A percentile compares a stretch with the other conserved stretches of the same genome.
Conservation (phyloP, 2,797 vertebrate genomes). For the Trachurus trachurus region DNA sequence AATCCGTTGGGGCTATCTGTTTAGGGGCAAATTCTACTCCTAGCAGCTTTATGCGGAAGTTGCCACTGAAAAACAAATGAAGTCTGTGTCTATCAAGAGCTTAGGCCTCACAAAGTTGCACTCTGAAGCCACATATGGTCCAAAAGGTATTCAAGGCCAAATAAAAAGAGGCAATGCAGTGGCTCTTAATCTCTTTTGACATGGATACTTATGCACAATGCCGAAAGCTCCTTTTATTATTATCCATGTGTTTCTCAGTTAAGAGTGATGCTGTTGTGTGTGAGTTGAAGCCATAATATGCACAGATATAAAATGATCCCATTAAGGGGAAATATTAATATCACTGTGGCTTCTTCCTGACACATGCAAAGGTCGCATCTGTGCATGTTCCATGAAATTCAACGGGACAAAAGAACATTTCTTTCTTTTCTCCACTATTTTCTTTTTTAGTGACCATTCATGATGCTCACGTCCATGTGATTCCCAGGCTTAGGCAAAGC, state of each 20-base stretch:
- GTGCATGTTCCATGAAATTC: constrained; percentile 26
- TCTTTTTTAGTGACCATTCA: constrained; percentile 39
- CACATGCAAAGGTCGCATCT: constrained; percentile 34
- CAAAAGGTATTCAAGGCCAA: constrained; percentile 58
- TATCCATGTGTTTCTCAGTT: constrained; percentile 7
- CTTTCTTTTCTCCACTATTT: neutral
- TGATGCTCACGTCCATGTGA: constrained; percentile 60
- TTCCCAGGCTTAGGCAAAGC: constrained; percentile 74
- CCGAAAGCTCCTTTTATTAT: constrained; percentile 35
- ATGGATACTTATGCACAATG: constrained; percentile 35
- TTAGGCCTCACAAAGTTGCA: constrained; percentile 44
- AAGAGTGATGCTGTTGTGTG: neutral
- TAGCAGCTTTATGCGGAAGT: constrained; percentile 77
- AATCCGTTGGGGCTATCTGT: constrained; percentile 80
- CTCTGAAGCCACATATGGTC: constrained; percentile 64
- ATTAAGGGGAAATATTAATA: constrained; percentile 44
- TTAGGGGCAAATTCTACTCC: constrained; percentile 77
- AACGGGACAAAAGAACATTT: constrained; percentile 49
- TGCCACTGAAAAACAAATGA: constrained; percentile 74
- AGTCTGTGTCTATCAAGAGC: constrained; percentile 63
- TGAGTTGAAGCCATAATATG: constrained; percentile 8
- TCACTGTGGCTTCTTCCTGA: constrained; percentile 9
- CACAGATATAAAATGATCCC: constrained; percentile 25
- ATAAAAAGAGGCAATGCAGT: constrained; percentile 28
- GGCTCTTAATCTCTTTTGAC: constrained; percentile 58